phyloP scores from a whole-genome alignment of 2,113 vertebrate species.

The Megaceryle torquata region DNA sequence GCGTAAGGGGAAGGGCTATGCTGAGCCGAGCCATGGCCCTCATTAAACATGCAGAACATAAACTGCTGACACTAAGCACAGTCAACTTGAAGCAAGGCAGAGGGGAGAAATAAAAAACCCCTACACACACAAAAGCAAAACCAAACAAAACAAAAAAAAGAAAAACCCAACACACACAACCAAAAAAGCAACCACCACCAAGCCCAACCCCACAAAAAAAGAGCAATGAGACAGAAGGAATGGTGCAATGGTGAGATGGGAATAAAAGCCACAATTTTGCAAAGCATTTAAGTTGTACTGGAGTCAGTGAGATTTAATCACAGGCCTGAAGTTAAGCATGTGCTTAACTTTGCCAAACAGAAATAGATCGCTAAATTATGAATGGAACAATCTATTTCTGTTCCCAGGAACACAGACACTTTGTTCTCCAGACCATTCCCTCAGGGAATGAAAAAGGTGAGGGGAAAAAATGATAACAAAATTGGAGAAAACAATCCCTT shows the following conservation, averaged over 20 bases:
- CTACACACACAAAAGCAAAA: too few species aligned
- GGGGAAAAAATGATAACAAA: neutral
- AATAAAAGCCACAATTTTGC: constrained; percentile 26
- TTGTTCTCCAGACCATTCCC: constrained; percentile 28
- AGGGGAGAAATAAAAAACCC: neutral
- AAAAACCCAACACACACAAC: too few species aligned
- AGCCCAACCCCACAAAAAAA: neutral
- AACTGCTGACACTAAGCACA: constrained; percentile 88
- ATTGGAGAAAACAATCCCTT: constrained; percentile 15
- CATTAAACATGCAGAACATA: constrained; percentile 90
- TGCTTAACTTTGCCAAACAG: constrained; percentile 54
- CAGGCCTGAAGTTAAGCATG: constrained; percentile 39
- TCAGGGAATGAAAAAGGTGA: constrained; percentile 13
- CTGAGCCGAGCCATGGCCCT: constrained; percentile 70
- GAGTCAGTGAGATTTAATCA: constrained; percentile 46
- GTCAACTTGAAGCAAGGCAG: constrained; percentile 58
- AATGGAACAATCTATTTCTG: constrained; percentile 62
- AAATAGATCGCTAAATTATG: constrained; percentile 60
- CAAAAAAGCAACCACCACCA: too few species aligned
- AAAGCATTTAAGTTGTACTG: neutral
- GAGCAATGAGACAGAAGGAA: constrained; percentile 38
- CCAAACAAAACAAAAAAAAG: neutral
- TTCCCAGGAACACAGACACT: constrained; percentile 11
- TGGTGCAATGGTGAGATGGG: neutral
- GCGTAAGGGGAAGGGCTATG: constrained; percentile 73